These are phyloP conservation scores for Odontophorus gujanensis DNA, from an alignment of 2,113 vertebrate genomes.

Conservation along the genomic window DNA sequence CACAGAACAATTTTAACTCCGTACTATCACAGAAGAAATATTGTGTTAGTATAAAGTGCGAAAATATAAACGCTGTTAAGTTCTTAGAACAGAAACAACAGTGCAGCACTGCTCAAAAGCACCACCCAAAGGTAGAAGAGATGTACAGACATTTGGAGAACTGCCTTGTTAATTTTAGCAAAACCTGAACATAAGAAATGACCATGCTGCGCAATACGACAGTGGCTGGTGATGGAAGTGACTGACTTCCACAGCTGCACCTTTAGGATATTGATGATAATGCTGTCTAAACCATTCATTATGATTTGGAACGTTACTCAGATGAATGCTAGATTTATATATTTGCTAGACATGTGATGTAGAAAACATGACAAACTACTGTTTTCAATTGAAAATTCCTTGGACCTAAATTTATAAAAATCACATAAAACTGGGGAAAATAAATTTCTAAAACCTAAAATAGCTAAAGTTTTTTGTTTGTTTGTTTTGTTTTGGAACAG, in stretches of 20 bases:
- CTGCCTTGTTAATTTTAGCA: constrained; percentile 79
- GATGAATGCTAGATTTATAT: constrained; percentile 87
- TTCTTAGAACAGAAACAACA: background rate
- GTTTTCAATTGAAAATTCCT: constrained; percentile 77
- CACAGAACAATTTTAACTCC: constrained; percentile 80
- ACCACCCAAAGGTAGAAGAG: constrained; percentile 82
- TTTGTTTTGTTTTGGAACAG: background rate
- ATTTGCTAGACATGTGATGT: constrained; percentile 89
- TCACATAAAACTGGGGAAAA: constrained; percentile 53
- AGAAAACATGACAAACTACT: constrained; percentile 82
- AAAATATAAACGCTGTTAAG: constrained; percentile 42
- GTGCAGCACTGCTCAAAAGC: constrained; percentile 83
- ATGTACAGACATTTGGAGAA: constrained; percentile 65
- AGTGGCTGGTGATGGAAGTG: constrained; percentile 91
- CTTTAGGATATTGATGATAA: constrained; percentile 94
- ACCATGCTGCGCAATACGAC: constrained; percentile 79
- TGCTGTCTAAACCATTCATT: constrained; percentile 93
- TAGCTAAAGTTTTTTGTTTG: constrained; percentile 21
- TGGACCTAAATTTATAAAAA: constrained; percentile 82
- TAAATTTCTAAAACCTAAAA: constrained; percentile 60
- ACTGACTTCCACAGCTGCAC: constrained; percentile 89
- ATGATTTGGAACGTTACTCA: constrained; percentile 85
- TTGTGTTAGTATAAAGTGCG: constrained; percentile 75
- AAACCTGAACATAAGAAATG: constrained; percentile 87
- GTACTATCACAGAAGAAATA: constrained; percentile 78